Conservation (phyloP, 2,113 vertebrate genomes). For the Castor canadensis region DNA sequence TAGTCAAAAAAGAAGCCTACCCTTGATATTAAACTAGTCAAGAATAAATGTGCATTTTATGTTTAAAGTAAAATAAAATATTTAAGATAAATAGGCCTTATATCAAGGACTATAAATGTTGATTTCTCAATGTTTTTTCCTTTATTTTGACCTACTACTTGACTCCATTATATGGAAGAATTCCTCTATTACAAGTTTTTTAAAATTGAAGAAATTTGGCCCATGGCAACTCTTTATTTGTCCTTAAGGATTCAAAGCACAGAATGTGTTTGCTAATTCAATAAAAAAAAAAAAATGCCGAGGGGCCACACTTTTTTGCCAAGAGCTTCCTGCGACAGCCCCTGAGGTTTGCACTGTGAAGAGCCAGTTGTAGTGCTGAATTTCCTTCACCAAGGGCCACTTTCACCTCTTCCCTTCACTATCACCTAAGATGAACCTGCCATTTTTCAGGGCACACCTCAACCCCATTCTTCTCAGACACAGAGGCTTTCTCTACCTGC, state of each 20-base stretch:
- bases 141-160: neutral
- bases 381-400: neutral
- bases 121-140: neutral
- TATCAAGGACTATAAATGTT: no score
- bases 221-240: neutral
- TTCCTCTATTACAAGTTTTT: neutral
- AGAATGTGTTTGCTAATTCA: neutral
- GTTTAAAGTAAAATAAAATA: slow-evolving; percentile 3
- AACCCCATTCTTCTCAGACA: neutral
- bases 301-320: neutral
- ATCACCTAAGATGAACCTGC: neutral
- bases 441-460: neutral
- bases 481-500: neutral
- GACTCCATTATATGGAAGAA: neutral
- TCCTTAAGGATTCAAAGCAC: neutral
- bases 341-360: neutral
- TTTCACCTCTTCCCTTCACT: neutral
- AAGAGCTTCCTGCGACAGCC: neutral
- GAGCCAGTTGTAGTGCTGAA: no score
- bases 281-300: neutral
- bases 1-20: neutral
- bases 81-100: neutral
- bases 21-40: neutral
- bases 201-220: neutral
- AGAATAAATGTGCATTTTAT: neutral